phyloP scores from a whole-genome alignment of 2,113 vertebrate species.

The Alaudala cheleensis region DNA sequence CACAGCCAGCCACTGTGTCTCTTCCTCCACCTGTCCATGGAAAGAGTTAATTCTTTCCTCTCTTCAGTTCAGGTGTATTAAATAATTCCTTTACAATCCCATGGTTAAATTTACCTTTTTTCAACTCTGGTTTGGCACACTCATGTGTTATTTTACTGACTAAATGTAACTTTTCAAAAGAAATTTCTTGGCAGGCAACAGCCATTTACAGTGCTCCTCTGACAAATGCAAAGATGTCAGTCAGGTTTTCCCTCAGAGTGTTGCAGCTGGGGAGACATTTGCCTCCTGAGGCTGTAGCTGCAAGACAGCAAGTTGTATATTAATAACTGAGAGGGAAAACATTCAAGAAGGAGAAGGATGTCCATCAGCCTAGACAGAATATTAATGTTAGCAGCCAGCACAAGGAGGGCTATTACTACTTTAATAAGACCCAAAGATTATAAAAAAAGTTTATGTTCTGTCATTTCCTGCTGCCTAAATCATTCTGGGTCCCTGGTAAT shows the following conservation, averaged over 20 bases:
- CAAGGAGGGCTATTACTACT: not conserved
- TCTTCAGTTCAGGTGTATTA: not conserved
- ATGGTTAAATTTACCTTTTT: not conserved
- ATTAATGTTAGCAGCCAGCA: not conserved
- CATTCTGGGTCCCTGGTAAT: not conserved
- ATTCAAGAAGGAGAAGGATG: not conserved
- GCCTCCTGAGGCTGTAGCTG: not conserved
- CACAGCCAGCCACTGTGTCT: not conserved
- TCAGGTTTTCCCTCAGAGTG: not conserved
- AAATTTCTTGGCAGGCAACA: not conserved
- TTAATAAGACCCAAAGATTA: not conserved
- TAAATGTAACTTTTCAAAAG: not conserved
- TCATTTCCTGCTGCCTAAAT: not conserved
- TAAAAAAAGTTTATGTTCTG: not conserved
- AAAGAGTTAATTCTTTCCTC: not conserved
- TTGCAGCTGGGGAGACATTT: not conserved
- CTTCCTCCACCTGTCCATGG: rapidly evolving
- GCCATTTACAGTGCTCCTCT: not conserved
- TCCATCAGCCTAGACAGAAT: not conserved
- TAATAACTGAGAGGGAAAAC: not conserved
- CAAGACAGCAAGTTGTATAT: not conserved
- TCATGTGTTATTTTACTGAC: not conserved
- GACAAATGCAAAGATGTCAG: not conserved
- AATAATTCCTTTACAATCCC: not conserved
- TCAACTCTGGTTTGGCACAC: not conserved